Evolutionary conservation across 2,113 vertebrate genomes (phyloP), one percentile per base, ranked within the genome.

Genomic region (Ceyx margarethae): DNA sequence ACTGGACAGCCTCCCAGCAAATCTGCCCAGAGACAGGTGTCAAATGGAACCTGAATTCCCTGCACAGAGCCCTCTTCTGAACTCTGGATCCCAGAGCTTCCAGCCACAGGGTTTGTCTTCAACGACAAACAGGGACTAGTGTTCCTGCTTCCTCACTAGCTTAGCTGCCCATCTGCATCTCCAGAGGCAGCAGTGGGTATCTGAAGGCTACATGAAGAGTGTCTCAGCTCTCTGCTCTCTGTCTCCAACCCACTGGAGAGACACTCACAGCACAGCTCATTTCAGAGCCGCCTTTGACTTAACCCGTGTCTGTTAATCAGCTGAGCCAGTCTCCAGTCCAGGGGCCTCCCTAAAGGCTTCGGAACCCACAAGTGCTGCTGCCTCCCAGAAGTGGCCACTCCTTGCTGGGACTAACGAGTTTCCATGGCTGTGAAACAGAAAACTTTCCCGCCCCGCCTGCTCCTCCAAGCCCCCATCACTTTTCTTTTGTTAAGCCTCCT

Each of bases 401-500:
- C 25, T 92, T 7, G 19, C 48, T 91, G 94, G 76, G 91, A 88
- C 95, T 54, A 94, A 81, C 94, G 73, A 97, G 91, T 94, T 94
- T 92, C 90, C 79, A 96, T 85, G 56, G 93, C 48, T 6, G 93
- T 91, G 95, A 97, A 96, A 96, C 60, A 95, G 90, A 97, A 97
- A 97, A 97, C 96, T 96, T 97, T 85, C 62, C 89, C 25, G 68
- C 89, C 92, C 77, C 69, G 31, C 88, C 97, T 80, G 93, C 87
- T 90, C 74, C 93, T 91, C 80, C 83, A 13, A 74, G 71, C 75
- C 91, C 89, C 89, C 95, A 86, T 89, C 95, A 86, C 85, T 94
- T 91, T 81, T 19, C 96, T 97, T 96, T 95, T 95, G 91, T 97
- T 97, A 97, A 97, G 96, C 96, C 95, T 95, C 96, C 91, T 95